A percentile compares a stretch with the other conserved stretches of the same genome.
Conservation (phyloP, 2,888 invertebrate genomes). For the Glomeris marginata region DNA sequence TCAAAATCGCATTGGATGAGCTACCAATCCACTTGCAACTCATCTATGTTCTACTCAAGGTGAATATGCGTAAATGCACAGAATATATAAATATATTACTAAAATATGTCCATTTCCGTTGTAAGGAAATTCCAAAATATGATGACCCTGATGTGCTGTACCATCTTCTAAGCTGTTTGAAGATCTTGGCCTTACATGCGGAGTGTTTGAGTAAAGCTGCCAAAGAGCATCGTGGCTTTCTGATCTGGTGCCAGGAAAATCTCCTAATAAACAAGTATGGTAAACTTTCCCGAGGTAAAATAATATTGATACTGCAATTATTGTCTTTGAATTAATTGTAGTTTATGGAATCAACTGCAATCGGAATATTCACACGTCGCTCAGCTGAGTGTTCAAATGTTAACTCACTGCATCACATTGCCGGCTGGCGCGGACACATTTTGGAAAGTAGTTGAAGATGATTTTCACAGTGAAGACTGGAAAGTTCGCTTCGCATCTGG, state of each 20-base stretch:
- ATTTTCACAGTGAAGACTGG: slow-evolving; percentile 84
- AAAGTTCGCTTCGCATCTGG: slow-evolving; percentile 75
- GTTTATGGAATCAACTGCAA: slow-evolving; percentile 83
- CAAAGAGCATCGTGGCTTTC: slow-evolving; percentile 76
- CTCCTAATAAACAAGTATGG: slow-evolving; percentile 75
- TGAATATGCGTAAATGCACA: too few relatives aligned
- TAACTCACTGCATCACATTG: slow-evolving; percentile 87
- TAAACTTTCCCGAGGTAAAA: slow-evolving; percentile 2
- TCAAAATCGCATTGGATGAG: slow-evolving; percentile 76
- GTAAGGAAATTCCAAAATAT: slow-evolving; percentile 32
- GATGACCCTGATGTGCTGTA: slow-evolving; percentile 80
- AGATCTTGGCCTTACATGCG: slow-evolving; percentile 78
- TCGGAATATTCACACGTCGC: slow-evolving; percentile 89
- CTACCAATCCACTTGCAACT: slow-evolving; percentile 85
- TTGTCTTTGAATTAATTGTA: slow-evolving; percentile 30
- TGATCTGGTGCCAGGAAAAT: slow-evolving; percentile 94
- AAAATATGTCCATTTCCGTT: not conserved
- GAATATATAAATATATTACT: too few relatives aligned
- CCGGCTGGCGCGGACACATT: slow-evolving; percentile 89
- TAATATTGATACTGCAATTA: not conserved
- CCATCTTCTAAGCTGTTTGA: slow-evolving; percentile 79
- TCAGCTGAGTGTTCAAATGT: slow-evolving; percentile 75
- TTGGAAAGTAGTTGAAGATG: slow-evolving; percentile 86
- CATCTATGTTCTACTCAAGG: slow-evolving; percentile 69
- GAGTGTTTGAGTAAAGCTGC: slow-evolving; percentile 78